Evolutionary conservation across 1,140 invertebrate genomes (phyloP), one percentile per base, ranked within the genome.

Genomic region (Lepidurus packardi): DNA sequence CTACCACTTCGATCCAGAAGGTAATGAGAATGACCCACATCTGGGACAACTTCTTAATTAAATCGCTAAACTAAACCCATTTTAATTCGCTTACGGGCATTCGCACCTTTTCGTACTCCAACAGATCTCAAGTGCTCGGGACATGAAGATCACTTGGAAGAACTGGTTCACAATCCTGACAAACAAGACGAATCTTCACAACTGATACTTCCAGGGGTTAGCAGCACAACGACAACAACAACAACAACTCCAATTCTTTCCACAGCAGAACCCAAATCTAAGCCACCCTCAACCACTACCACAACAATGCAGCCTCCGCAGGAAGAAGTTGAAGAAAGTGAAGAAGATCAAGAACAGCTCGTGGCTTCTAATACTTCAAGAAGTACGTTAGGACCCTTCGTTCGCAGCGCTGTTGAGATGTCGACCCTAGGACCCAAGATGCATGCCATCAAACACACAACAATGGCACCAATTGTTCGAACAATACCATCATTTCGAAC

Each of bases 1-100:
- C 85, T 94, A 95, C 82, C 93, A 92, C 81, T 93, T 97, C 80
- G 90, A 92, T 84, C 90, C 91, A 0, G 90, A 92, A 81, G 93
- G 87, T 85, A 83, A 81, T 75, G 0, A 74, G 43, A 34, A 10
- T 77, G 3, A 9, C 7, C 24, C 53, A 34, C 34, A 34, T 34
- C 34, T 34, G 34, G 34, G 34, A 34, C 3, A 34, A 34, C 34
- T 34, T 34, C 34, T 16, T 65, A 21, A 9, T 13, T 16, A 65
- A 65, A 65, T 65, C 13, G 4, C 21, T 16, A 1, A 65, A 16
- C 8, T 34, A 65, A 4, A 11, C 45, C 53, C 53, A n/a, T 16
- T 8, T 65, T 65, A 65, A 65, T 21, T 34, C 34, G 34, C 34
- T 34, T 34, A 65, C 21, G 16, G 16, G n/a, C 53, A 7, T 65